Base-by-base conservation (phyloP, 1,140 invertebrate species). In the Drosophila rufa region DNA sequence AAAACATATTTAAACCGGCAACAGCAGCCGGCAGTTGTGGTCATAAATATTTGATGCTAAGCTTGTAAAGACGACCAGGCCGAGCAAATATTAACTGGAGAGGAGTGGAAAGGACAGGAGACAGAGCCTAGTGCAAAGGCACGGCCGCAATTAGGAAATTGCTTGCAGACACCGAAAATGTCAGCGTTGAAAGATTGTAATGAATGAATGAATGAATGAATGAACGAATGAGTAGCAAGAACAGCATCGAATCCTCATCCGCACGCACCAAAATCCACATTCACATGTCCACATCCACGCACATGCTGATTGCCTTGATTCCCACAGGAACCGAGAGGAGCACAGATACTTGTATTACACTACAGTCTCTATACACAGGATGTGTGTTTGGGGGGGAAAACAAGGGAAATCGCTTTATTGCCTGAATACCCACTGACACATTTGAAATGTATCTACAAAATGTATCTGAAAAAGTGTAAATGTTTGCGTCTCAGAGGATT, bases 21-120 rank as follows among this genome's bases (percentile, higher is more conserved):
- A 14, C 53, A 40, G 15, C 36, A 33, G 51, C 51, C 30, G 30
- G 19, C 55, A 56, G 55, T 58, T 58, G 56, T 58, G 56, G 56
- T 27, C 56, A 58, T 58, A 58, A 58, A 58, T 58, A 58, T 58
- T 43, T 45, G 5, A 58, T 58, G 56, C 22, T 58, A 58, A 58
- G 38, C 56, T 22, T 17, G 33, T 11, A 36, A 36, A 36, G 33
- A 36, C 33, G 8, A 0, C 3, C 33, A 36, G 33, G 33, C 33
- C 33, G 14, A 25, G 36, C 53, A 56, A 56, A 56, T 56, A 56
- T 25, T 56, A 56, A 56, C 22, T 15, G 4, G 7, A 56, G 36
- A 19, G 6, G 5, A 5, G 22, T 25, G 46, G 15, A 14, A 11
- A 6, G 27, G 27, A 27, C 1, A 14, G 9, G 30, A 53, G n/a